Percentiles rank a stretch among this genome's conserved stretches.
Evolutionary conservation across 2,888 invertebrate genomes (phyloP).

Genomic region (Calliphora vomitoria): DNA sequence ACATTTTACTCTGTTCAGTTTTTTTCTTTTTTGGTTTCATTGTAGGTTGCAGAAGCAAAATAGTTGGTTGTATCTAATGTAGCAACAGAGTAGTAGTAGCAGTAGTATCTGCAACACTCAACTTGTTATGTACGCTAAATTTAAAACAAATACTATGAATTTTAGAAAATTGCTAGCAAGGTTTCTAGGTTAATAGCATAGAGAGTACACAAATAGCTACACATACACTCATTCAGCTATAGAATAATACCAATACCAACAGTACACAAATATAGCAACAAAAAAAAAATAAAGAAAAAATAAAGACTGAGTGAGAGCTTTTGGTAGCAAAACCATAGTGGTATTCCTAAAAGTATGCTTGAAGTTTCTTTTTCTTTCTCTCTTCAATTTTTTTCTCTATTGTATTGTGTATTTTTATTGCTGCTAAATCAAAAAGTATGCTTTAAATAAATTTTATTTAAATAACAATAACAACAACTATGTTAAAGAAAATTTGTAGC

Average conservation of each 20-base stretch:
- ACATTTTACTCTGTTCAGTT: background rate
- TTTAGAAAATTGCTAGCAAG: slow-evolving; percentile 64
- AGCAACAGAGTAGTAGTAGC: slow-evolving; percentile 5
- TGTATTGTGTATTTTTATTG: slow-evolving; percentile 44
- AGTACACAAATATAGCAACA: background rate
- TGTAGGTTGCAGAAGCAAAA: background rate
- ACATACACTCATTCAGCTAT: slow-evolving; percentile 22
- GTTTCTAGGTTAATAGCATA: slow-evolving; percentile 72
- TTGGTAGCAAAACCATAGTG: slow-evolving; percentile 27
- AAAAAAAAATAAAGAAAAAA: background rate
- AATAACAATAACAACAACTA: slow-evolving; percentile 18
- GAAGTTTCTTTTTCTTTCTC: slow-evolving; percentile 22
- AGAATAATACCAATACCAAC: slow-evolving; percentile 27
- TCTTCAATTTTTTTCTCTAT: slow-evolving; percentile 46
- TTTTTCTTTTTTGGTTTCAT: background rate
- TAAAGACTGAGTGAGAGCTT: slow-evolving; percentile 17
- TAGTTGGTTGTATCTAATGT: slow-evolving; percentile 43
- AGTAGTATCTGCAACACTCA: slow-evolving; percentile 64
- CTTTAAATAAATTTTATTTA: slow-evolving; percentile 60
- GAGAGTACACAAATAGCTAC: slow-evolving; percentile 37
- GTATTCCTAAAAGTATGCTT: slow-evolving; percentile 69
- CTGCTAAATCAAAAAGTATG: slow-evolving; percentile 63
- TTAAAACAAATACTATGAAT: slow-evolving; percentile 70
- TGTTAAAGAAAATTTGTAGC: slow-evolving; percentile 41
- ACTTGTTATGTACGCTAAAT: slow-evolving; percentile 68